phyloP scores from a whole-genome alignment of 2,888 invertebrate species.

The Tenthredo distinguenda region DNA sequence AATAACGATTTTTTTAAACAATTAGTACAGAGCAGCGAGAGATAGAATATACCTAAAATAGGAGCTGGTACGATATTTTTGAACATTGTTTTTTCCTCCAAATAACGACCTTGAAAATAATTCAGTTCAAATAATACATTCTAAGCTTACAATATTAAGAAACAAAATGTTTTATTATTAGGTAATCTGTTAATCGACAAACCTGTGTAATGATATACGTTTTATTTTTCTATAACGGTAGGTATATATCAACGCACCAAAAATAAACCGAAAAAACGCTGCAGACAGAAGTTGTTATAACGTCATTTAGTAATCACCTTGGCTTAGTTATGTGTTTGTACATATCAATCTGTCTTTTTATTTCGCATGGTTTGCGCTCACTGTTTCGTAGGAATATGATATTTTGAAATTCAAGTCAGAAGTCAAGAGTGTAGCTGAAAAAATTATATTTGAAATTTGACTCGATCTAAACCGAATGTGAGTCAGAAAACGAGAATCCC shows the following conservation, averaged over 20 bases:
- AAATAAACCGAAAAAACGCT: not conserved
- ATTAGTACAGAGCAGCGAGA: no score
- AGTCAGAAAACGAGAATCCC: no score
- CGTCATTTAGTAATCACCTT: not conserved
- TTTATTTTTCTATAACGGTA: not conserved
- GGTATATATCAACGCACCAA: not conserved
- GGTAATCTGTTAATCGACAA: not conserved
- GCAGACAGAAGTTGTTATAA: not conserved
- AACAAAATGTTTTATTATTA: not conserved
- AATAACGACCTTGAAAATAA: not conserved
- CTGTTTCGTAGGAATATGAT: not conserved
- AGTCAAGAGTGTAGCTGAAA: not conserved
- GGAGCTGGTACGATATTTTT: no score
- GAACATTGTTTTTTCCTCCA: not conserved
- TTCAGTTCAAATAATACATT: no score
- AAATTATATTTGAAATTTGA: not conserved
- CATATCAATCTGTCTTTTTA: not conserved
- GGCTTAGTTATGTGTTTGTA: not conserved
- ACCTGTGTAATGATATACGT: not conserved
- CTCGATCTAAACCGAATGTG: not conserved
- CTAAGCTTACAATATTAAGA: not conserved
- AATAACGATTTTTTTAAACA: no score
- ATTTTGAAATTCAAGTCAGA: not conserved
- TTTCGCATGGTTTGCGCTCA: not conserved
- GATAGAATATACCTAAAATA: no score